Conservation (phyloP, 2,888 invertebrate genomes). For the Temnothorax rugatulus region DNA sequence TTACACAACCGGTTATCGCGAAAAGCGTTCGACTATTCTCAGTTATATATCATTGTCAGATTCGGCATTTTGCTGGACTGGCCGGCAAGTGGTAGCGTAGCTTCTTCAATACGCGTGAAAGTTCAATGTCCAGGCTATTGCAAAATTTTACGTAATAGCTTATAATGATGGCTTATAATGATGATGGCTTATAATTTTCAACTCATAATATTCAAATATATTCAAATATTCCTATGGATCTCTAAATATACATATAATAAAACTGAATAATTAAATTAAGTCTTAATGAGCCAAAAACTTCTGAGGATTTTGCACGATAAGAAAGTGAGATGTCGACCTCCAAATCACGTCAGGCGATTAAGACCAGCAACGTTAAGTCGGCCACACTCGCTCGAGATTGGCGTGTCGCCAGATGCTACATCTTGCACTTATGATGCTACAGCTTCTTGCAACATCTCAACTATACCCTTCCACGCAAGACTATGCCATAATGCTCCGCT, state of each 20-base stretch:
- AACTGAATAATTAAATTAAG: not conserved
- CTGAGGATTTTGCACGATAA: not conserved
- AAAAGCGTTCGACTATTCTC: not conserved
- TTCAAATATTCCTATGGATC: not conserved
- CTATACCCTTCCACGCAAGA: conserved; percentile 40
- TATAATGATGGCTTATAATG: not conserved
- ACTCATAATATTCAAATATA: not conserved
- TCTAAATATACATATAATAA: not conserved
- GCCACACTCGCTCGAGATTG: conserved; percentile 52
- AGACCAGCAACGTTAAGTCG: conserved; percentile 61
- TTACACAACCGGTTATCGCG: conserved; percentile 6
- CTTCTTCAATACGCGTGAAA: not conserved
- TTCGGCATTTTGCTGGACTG: not conserved
- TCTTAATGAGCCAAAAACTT: not conserved
- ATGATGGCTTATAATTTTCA: not conserved
- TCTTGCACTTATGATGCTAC: conserved; percentile 44
- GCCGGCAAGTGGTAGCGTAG: not conserved
- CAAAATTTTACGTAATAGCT: not conserved
- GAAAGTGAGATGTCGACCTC: conserved; percentile 45
- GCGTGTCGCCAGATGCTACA: conserved; percentile 59
- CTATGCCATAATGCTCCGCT: not conserved
- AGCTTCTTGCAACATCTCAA: conserved; percentile 32
- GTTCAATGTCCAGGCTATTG: not conserved
- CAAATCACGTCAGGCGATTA: conserved; percentile 33
- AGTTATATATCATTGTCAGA: not conserved